Percentiles rank a stretch among this genome's conserved stretches.
These are phyloP conservation scores for Accipiter superciliosus DNA, from an alignment of 2,797 vertebrate genomes.

Conservation along the genomic window DNA sequence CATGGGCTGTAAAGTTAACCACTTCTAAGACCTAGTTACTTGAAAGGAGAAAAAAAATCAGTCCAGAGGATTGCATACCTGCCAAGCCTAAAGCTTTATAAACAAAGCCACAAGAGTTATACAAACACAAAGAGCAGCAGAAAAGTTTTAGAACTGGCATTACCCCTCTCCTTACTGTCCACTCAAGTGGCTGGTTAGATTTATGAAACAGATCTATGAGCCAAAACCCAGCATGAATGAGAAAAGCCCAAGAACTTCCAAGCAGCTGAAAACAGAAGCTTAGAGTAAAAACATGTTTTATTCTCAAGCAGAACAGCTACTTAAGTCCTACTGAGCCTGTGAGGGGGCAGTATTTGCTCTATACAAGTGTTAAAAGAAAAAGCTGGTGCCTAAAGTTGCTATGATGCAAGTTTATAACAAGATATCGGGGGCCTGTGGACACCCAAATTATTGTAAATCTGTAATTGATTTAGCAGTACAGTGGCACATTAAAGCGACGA, in stretches of 20 bases:
- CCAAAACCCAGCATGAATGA: slow-evolving; percentile 9
- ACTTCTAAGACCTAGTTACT: neutral
- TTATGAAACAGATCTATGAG: neutral
- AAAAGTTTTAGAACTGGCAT: neutral
- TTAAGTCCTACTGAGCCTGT: neutral
- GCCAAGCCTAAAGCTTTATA: slow-evolving; percentile 16
- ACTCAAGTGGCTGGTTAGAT: neutral
- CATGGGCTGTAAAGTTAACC: neutral
- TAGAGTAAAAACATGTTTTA: neutral
- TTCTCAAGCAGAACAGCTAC: neutral
- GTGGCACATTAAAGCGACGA: neutral
- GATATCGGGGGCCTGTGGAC: too few relatives aligned
- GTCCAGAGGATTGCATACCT: neutral
- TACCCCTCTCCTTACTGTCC: neutral
- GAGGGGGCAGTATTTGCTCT: neutral
- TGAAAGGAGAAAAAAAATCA: neutral
- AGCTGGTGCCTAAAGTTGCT: neutral
- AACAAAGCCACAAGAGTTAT: neutral
- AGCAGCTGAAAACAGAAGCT: neutral
- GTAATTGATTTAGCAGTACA: neutral
- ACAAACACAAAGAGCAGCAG: neutral
- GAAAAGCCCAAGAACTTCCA: neutral
- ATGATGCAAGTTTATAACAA: neutral
- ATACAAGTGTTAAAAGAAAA: neutral
- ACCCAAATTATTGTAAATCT: neutral